phyloP scores from a whole-genome alignment of 2,888 invertebrate genomes.

The Carpatolechia fugitivella region DNA sequence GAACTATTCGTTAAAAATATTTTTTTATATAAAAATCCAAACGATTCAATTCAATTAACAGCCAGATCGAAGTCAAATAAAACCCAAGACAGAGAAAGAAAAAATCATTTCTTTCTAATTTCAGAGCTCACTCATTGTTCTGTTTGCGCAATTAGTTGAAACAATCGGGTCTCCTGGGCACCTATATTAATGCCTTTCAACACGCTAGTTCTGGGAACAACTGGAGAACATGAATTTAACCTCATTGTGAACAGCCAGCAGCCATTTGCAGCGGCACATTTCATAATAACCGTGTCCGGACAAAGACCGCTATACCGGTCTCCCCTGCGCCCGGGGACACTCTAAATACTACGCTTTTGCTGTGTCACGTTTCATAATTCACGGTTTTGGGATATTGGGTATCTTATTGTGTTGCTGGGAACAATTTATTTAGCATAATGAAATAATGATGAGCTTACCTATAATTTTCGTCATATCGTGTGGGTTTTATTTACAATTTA shows the following conservation, averaged over 20 bases:
- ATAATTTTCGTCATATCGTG: too few relatives aligned
- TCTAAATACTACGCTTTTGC: not conserved
- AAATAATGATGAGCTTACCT: too few relatives aligned
- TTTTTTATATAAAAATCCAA: too few relatives aligned
- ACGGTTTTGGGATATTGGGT: not conserved
- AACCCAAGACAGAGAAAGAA: not conserved
- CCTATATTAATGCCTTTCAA: not conserved
- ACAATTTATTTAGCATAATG: too few relatives aligned
- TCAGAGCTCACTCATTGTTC: not conserved
- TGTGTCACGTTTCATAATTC: too few relatives aligned
- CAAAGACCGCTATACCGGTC: not conserved
- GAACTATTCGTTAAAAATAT: too few relatives aligned
- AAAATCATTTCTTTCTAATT: not conserved
- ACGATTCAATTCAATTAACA: too few relatives aligned
- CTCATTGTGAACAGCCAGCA: conserved; percentile 9
- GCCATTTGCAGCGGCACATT: conserved; percentile 7
- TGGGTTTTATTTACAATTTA: too few relatives aligned
- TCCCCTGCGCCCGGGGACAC: not conserved
- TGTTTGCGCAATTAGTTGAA: not conserved
- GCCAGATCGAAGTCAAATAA: too few relatives aligned
- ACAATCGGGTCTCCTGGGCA: not conserved
- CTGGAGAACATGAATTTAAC: conserved; percentile 7
- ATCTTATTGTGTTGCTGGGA: too few relatives aligned
- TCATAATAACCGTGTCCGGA: conserved; percentile 6
- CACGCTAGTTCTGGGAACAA: not conserved